These are phyloP conservation scores for Eurytoma californica DNA, from an alignment of 2,888 invertebrate genomes.

Conservation along the genomic window DNA sequence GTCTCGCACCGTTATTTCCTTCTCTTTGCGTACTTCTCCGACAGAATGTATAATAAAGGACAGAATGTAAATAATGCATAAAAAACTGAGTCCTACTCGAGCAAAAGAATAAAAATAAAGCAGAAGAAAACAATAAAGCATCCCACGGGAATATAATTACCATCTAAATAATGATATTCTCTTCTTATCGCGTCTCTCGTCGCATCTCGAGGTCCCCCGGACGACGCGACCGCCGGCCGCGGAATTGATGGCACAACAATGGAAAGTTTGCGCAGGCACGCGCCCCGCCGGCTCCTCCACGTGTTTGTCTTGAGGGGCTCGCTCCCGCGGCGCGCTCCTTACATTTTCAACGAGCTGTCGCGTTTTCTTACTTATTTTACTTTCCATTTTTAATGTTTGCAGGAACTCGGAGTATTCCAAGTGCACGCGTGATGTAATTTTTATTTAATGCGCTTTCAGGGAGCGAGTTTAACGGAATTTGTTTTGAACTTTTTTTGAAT, in stretches of 20 bases:
- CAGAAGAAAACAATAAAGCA: conserved; percentile 28
- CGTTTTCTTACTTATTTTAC: no score
- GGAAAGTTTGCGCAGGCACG: conserved; percentile 5
- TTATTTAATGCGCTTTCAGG: no score
- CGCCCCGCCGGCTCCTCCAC: background rate
- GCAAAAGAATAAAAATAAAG: conserved; percentile 19
- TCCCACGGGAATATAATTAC: conserved; percentile 44
- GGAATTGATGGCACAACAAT: conserved; percentile 21
- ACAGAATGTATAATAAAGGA: conserved; percentile 22
- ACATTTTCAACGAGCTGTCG: no score
- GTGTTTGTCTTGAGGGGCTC: background rate
- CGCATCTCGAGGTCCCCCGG: background rate
- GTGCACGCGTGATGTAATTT: no score
- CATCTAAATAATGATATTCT: conserved; percentile 40
- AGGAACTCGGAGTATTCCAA: no score
- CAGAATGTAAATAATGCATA: conserved; percentile 43
- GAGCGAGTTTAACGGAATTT: no score
- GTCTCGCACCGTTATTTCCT: background rate
- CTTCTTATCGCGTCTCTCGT: background rate
- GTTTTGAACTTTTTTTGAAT: no score
- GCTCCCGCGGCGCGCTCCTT: background rate
- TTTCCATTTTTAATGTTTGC: no score
- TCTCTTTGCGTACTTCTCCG: background rate
- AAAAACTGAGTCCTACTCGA: conserved; percentile 15
- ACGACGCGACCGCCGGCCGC: background rate